Conservation (phyloP, 2,888 invertebrate genomes). For the Helicoverpa assulta region DNA sequence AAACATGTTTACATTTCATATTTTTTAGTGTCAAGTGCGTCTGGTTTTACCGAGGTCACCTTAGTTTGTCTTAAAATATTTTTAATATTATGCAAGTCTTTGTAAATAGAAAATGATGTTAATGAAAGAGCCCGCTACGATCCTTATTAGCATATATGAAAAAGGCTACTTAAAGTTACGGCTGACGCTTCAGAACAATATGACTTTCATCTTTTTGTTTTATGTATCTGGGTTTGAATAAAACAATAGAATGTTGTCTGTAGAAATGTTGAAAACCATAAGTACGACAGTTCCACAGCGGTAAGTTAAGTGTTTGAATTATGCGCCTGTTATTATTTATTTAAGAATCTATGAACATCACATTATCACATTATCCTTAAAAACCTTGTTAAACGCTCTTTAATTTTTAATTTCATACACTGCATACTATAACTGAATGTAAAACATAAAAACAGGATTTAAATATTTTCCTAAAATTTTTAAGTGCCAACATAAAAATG, state of each 20-base stretch:
- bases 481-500: too few relatives aligned
- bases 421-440: too few relatives aligned
- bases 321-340: too few relatives aligned
- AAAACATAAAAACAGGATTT: too few relatives aligned
- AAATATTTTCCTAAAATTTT: too few relatives aligned
- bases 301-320: too few relatives aligned
- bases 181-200: constrained; percentile 47
- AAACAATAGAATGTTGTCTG: constrained; percentile 21
- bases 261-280: constrained; percentile 17
- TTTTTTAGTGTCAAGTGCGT: constrained; percentile 6
- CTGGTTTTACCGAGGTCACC: constrained; percentile 15
- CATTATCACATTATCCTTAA: too few relatives aligned
- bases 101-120: constrained; percentile 31
- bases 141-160: constrained; percentile 50
- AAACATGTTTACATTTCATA: constrained; percentile 23
- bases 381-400: too few relatives aligned
- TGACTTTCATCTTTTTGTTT: constrained; percentile 47
- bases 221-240: constrained; percentile 26
- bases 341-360: too few relatives aligned
- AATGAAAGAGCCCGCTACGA: constrained; percentile 45
- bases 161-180: constrained; percentile 48
- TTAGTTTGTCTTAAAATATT: constrained; percentile 27
- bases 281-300: neutral
- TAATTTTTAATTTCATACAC: too few relatives aligned
- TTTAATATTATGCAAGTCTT: constrained; percentile 14